Percentiles rank a stretch among this genome's conserved stretches.
Evolutionary conservation across 2,888 invertebrate genomes (phyloP).

Genomic region (Neoitamus cyanurus): DNA sequence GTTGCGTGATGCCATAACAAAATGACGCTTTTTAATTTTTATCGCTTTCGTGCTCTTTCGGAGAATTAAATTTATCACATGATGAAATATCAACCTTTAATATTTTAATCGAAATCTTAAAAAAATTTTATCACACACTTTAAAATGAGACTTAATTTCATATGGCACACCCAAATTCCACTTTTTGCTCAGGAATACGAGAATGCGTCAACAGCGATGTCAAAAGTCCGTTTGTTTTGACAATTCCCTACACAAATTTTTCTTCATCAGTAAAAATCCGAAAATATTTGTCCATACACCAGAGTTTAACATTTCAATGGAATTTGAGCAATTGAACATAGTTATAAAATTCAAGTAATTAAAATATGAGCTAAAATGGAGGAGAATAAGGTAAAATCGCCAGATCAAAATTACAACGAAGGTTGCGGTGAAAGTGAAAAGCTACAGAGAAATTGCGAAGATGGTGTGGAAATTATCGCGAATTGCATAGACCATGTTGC

Average conservation of each 20-base stretch:
- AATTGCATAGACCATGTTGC: slow-evolving; percentile 19
- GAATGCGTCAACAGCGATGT: slow-evolving; percentile 24
- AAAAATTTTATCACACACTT: not conserved
- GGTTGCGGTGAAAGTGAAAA: slow-evolving; percentile 45
- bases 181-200: not conserved
- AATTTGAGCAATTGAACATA: not conserved
- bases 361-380: slow-evolving; percentile 46
- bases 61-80: not conserved
- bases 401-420: slow-evolving; percentile 47
- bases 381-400: slow-evolving; percentile 36
- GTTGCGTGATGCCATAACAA: not conserved
- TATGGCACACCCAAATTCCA: not conserved
- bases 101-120: not conserved
- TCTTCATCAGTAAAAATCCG: not conserved
- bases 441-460: not conserved
- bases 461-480: slow-evolving; percentile 29
- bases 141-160: not conserved
- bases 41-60: too few relatives aligned
- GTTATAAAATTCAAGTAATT: not conserved
- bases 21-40: not conserved
- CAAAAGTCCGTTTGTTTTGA: slow-evolving; percentile 48
- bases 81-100: not conserved
- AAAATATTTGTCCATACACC: not conserved
- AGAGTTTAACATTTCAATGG: not conserved
- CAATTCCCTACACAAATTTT: slow-evolving; percentile 25